Evolutionary conservation across 2,113 vertebrate species (phyloP).

Genomic region (Aix galericulata): DNA sequence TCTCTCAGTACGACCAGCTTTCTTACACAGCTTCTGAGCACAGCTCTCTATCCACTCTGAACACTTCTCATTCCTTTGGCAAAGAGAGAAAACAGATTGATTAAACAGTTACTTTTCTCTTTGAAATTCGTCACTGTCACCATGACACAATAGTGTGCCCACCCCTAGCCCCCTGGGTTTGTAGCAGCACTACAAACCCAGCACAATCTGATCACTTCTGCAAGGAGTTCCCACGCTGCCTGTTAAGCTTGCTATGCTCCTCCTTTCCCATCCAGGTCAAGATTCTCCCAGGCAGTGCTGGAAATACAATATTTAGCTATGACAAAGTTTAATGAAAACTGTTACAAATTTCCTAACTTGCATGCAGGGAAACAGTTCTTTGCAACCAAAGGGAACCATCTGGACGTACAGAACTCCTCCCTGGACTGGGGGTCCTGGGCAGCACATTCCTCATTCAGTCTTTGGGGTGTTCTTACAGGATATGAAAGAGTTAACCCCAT

Average conservation of each 20-base stretch:
- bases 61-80: not conserved
- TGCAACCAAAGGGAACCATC: fast-evolving
- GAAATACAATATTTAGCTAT: not conserved
- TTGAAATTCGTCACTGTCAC: not conserved
- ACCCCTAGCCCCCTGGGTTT: not conserved
- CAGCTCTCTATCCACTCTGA: not conserved
- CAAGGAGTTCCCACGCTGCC: too few species aligned
- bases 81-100: not conserved
- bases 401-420: not conserved
- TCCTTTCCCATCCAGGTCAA: not conserved
- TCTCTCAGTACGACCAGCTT: not conserved
- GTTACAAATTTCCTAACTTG: fast-evolving
- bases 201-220: too few species aligned
- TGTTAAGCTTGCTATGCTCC: not conserved
- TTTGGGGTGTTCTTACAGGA: not conserved
- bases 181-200: not conserved
- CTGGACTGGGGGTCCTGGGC: not conserved
- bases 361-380: not conserved
- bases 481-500: not conserved
- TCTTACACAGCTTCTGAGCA: not conserved
- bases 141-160: not conserved
- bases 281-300: not conserved
- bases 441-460: not conserved
- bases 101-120: not conserved
- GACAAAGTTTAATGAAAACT: fast-evolving